Base-by-base conservation (phyloP, 2,113 vertebrate genomes). In the Oenanthe melanoleuca region DNA sequence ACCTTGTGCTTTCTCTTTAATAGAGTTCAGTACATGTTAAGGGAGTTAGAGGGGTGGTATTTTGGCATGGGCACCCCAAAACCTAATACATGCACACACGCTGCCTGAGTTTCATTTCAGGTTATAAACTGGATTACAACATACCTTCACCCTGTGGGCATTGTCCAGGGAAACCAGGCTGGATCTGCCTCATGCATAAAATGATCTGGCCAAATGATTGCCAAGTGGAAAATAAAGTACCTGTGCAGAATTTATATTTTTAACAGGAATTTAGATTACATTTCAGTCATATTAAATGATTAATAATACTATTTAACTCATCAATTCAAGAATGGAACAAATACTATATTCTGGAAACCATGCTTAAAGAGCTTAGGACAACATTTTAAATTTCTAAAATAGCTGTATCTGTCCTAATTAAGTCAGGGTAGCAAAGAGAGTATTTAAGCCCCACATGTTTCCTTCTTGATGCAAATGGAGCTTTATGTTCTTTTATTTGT, bases 91-190 rank as follows among this genome's bases (percentile, higher is more conserved):
- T 0, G 4, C 42, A 73, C 26, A 29, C 86, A 86, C 0, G 0
- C 79, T 74, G 89, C 71, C 29, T 86, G 67, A 88, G 67, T 83
- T 95, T 90, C 40, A 92, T 95, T 91, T 93, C 57, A 84, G 53
- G 44, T 95, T 94, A 81, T 89, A 92, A 96, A 88, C 87, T 89
- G 93, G 87, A 93, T 96, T 95, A 96, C 94, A 95, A 86, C 72
- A 74, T 96, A 75, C 69, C 86, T 93, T 92, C 4, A 11, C 37
- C 80, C 55, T 64, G 14, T 74, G 71, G 56, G 71, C 52, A 78
- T 80, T 95, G 73, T 60, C 94, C 70, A 40, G 93, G 85, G 89
- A 97, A 96, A 95, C 78, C 47, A 59, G 71, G 38, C 81, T 89
- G 63, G 61, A 61, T 66, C 64, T 83, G 75, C 14, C 34, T 37